A percentile compares a stretch with the other conserved stretches of the same genome.
These are phyloP conservation scores for Leontocebus nigricollis DNA, from an alignment of 2,797 vertebrate genomes.

Conservation along the genomic window DNA sequence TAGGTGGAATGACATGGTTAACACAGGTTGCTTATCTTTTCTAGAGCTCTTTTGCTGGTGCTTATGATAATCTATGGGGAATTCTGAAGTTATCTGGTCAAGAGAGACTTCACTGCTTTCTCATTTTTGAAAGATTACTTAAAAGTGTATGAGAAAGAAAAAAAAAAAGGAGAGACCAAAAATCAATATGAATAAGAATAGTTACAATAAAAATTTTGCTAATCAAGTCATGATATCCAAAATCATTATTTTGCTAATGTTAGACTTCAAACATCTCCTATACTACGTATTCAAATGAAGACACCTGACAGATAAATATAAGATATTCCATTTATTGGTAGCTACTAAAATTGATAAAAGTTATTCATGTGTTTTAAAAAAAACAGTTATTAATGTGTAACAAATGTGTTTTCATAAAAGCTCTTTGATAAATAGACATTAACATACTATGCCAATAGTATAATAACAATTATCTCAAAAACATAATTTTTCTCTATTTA, in stretches of 20 bases:
- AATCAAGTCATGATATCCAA: neutral
- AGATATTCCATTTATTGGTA: neutral
- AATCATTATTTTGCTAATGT: neutral
- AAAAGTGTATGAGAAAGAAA: neutral
- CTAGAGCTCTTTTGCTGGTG: neutral
- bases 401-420: neutral
- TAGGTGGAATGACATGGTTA: neutral
- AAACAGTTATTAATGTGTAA: no score
- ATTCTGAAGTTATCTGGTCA: neutral
- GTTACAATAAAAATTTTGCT: neutral
- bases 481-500: neutral
- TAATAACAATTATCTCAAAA: neutral
- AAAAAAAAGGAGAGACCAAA: neutral
- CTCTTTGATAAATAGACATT: neutral
- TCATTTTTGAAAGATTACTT: neutral
- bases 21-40: neutral
- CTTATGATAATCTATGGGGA: neutral
- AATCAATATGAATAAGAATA: neutral
- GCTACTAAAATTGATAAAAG: neutral
- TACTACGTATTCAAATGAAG: neutral
- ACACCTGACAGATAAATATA: neutral
- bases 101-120: neutral
- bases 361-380: neutral
- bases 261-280: neutral
- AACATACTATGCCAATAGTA: neutral